Evolutionary conservation across 1,140 invertebrate genomes (phyloP), one percentile per base, ranked within the genome.

Genomic region (Probaryconus sp.): DNA sequence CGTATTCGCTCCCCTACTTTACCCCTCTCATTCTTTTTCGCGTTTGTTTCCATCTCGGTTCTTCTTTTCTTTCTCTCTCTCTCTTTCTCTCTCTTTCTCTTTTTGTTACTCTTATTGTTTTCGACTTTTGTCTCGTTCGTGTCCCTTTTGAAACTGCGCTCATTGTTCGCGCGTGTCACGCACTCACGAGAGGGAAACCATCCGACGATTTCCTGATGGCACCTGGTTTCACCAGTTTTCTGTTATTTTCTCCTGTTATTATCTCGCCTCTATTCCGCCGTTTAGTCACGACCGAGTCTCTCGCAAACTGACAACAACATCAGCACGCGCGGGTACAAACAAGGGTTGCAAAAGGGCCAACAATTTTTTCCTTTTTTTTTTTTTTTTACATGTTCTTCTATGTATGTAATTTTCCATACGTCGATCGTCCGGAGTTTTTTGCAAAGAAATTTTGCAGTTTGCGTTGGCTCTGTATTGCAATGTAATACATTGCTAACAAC

Each of bases 131-230:
- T 69, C 47, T 61, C 10, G 61, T 61, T 71, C 69, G 72, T 68
- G 71, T 40, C 43, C 77, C 73, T 72, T 78, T 75, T 68, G 53
- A 72, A 73, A 69, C 64, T 68, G 13, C 14, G 38, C 81, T 82
- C 81, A 81, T 85, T 84, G 79, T 83, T 81, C 73, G 80, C 81
- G 81, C 81, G 81, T 82, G 81, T 86, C 82, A 84, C 79, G 81
- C 83, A 81, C 79, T 80, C 75, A 42, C 77, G 72, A 81, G 55
- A 73, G 78, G 79, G 77, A 85, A 85, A 81, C 81, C 77, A 67
- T 81, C 74, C 73, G 80, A 81, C 80, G 81, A 83, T 83, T 85
- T 83, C 78, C 77, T 79, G 72, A 69, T 74, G 74, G 74, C 80
- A 81, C 81, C 78, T 79, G 79, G 76, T 79, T 81, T 71, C 77